Base-by-base conservation (phyloP, 2,113 vertebrate genomes). In the Chunga burmeisteri region DNA sequence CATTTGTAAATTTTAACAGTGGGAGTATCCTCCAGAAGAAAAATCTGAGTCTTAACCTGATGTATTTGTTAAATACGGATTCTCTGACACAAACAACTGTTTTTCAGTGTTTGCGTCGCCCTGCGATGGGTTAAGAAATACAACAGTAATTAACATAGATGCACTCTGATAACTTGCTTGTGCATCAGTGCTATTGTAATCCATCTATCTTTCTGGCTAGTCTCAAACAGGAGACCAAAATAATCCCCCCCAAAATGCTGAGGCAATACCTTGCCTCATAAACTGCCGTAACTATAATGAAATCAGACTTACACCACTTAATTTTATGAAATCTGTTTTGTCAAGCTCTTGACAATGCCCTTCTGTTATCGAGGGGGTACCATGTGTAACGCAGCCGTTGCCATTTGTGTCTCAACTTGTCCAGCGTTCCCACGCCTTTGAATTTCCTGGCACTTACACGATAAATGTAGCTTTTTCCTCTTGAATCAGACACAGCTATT, bases 381-480 rank as follows among this genome's bases (percentile, higher is more conserved):
- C 1, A 1, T 47, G 58, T 61, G 58, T 49, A 77, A 77, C 13
- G 9, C 42, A 65, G 10, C 65, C 21, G 1, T 42, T 93, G 82
- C 49, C 52, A 16, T 61, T 84, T 56, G 49, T 79, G 86, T 67
- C 61, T 84, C 68, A 47, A 59, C 75, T 91, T 83, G 55, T 85
- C 73, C 36, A 26, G 42, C 5, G 2, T 71, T 77, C 53, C 72
- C 16, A 42, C 2, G 2, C 62, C 63, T 96, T 87, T 66, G 56
- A 44, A 94, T 93, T 93, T 86, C 75, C 75, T 94, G 77, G 83
- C 63, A 62, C 74, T 73, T 75, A 83, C 13, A 16, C 2, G 0
- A 68, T 88, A 94, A 94, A 72, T 86, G 75, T 38, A 71, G 67
- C 50, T 95, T 94, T 94, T 92, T 77, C 68, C 85, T 86, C 61